Evolutionary conservation across 1,140 invertebrate genomes (phyloP), one percentile per base, ranked within the genome.

Genomic region (Geopemphigus sp.): DNA sequence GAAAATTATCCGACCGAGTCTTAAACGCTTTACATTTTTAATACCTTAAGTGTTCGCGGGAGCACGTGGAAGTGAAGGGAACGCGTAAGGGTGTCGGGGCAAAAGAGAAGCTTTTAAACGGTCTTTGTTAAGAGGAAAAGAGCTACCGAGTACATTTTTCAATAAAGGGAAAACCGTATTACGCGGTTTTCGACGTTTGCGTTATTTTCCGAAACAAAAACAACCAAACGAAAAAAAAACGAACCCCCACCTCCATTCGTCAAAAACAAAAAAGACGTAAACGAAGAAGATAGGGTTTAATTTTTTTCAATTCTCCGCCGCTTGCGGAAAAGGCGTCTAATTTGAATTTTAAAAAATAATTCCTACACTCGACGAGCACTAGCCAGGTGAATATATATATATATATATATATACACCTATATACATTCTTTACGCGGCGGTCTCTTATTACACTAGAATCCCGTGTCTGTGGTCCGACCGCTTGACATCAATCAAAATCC

Each of bases 401-500:
- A 8, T 39, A 39, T 39, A 39, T 39, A 39, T 39, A 39, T 39
- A 4, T 39, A 8, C 8, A n/a, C n/a, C n/a, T n/a, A n/a, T 39
- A 57, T n/a, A 32, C 32, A 56, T 70, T 70, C 66, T 72, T 72
- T 72, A 54, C 29, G 54, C 17, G 53, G 45, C 50, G 26, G 68
- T 24, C 32, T 24, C 32, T 76, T 76, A 76, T 59, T 56, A 50
- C 53, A 47, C 72, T 59, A 76, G 54, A 22, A 57, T 61, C 22
- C 26, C 22, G 29, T 50, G 56, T 61, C 57, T 47, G 39, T 78
- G 63, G 63, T 63, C 19, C 74, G 19, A 61, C 56, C 74, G 74
- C 24, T 78, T 78, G 56, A 78, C 74, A 78, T 59, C 74, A 78
- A 78, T 78, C 56, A 78, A 78, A 78, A 78, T 61, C 39, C 39